A percentile compares a stretch with the other conserved stretches of the same genome.
Conservation (phyloP, 2,888 invertebrate species). For the Operophtera brumata region DNA sequence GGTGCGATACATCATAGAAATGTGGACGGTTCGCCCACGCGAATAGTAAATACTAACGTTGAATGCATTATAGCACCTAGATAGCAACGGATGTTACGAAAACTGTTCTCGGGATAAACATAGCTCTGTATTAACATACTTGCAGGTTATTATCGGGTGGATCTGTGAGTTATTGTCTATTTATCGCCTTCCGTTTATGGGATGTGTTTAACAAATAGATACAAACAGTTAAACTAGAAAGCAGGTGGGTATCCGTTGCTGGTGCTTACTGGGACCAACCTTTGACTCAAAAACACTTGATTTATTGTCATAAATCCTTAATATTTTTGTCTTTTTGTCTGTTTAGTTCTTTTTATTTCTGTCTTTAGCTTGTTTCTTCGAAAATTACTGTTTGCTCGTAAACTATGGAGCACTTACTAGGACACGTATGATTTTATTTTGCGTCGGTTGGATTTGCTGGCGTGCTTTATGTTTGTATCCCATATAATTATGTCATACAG, state of each 20-base stretch:
- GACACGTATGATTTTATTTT: too few species aligned
- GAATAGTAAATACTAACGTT: conserved; percentile 55
- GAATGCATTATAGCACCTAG: conserved; percentile 51
- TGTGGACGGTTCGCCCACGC: conserved; percentile 78
- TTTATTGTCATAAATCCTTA: too few species aligned
- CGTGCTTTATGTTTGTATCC: too few species aligned
- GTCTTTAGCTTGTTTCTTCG: too few species aligned
- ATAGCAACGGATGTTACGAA: conserved; percentile 49
- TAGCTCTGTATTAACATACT: conserved; percentile 28
- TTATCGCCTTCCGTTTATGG: conserved; percentile 13
- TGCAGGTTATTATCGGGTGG: conserved; percentile 15
- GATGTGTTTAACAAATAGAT: conserved; percentile 1
- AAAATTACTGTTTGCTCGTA: too few species aligned
- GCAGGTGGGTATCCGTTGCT: neutral
- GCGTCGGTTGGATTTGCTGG: too few species aligned
- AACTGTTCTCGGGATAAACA: conserved; percentile 34
- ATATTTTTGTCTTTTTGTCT: too few species aligned
- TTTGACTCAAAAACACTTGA: too few species aligned
- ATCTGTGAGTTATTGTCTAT: conserved; percentile 18
- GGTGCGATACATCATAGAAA: conserved; percentile 77
- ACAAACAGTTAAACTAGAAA: neutral
- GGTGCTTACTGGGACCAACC: neutral
- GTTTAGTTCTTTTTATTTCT: too few species aligned
- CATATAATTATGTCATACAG: too few species aligned
- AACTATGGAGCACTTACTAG: too few species aligned